These are phyloP conservation scores for Phorcus lineatus DNA, from an alignment of 2,888 invertebrate species.

Conservation along the genomic window DNA sequence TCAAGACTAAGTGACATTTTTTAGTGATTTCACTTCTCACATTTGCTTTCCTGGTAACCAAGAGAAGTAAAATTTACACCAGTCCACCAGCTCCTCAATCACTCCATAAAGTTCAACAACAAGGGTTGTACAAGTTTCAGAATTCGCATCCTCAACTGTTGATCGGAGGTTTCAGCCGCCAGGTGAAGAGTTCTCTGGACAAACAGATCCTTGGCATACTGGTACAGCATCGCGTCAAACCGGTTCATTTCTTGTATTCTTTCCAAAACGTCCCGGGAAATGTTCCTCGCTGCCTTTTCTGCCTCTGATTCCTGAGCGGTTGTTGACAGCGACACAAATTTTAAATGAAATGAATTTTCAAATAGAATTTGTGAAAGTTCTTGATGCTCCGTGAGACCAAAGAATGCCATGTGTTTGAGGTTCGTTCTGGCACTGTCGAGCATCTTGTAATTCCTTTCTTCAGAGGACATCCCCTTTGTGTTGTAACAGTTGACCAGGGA, in stretches of 20 bases:
- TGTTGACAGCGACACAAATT: constrained; percentile 48
- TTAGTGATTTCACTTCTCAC: too few species aligned
- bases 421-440: constrained; percentile 96
- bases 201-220: constrained; percentile 1
- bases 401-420: constrained; percentile 93
- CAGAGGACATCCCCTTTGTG: constrained; percentile 51
- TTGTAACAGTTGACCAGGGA: constrained; percentile 97
- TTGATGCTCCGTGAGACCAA: constrained; percentile 96
- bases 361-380: constrained; percentile 78
- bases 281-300: too few species aligned
- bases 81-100: too few species aligned
- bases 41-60: too few species aligned
- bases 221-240: neutral
- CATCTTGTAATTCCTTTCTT: constrained; percentile 80
- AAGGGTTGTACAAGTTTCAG: too few species aligned
- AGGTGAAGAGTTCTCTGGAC: neutral
- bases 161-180: neutral
- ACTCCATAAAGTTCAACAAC: too few species aligned
- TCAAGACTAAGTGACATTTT: too few species aligned
- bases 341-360: constrained; percentile 69
- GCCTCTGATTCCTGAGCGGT: too few species aligned
- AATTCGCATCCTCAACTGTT: too few species aligned
- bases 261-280: too few species aligned
- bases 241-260: too few species aligned
- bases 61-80: too few species aligned